Base-by-base conservation (phyloP, 2,888 invertebrate species). In the Fragum sueziense region DNA sequence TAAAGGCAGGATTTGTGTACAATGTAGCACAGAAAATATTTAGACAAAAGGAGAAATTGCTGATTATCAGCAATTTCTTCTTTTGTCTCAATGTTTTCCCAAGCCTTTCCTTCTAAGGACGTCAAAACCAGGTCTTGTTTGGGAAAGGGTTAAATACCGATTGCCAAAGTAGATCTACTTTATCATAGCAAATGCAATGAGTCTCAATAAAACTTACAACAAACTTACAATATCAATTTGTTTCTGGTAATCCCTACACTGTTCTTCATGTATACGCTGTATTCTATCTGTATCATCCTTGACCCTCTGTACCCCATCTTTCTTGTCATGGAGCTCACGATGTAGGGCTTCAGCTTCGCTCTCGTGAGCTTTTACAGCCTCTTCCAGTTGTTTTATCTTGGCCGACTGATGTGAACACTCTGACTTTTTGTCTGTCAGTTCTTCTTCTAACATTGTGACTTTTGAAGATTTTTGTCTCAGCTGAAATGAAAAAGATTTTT, bases 181-280 rank as follows among this genome's bases (percentile, higher is more conserved):
- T n/a, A n/a, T n/a, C n/a, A n/a, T n/a, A n/a, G n/a, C n/a, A n/a
- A n/a, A n/a, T n/a, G n/a, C n/a, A n/a, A n/a, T n/a, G n/a, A n/a
- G n/a, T n/a, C n/a, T n/a, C n/a, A n/a, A n/a, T n/a, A n/a, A n/a
- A n/a, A n/a, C n/a, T n/a, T n/a, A n/a, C n/a, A n/a, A n/a, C 31
- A 25, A 51, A 81, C 87, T 85, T 83, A 91, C 91, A 57, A 87
- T 87, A 37, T 91, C 90, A 70, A 91, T 88, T 79, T 90, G 89
- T 77, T 88, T 87, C 79, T 90, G 88, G 70, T 87, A 88, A 34
- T 91, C 90, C 33, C 77, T 71, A 79, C 89, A 89, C 81, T 90
- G 91, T 31, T 90, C 88, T 22, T 80, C 76, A 69, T 90, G 89
- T 41, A 88, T 70, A 31, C 87, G 80, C 74, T 88, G 87, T 33